These are phyloP conservation scores for Muntiacus reevesi DNA, from an alignment of 2,113 vertebrate genomes.

Conservation along the genomic window DNA sequence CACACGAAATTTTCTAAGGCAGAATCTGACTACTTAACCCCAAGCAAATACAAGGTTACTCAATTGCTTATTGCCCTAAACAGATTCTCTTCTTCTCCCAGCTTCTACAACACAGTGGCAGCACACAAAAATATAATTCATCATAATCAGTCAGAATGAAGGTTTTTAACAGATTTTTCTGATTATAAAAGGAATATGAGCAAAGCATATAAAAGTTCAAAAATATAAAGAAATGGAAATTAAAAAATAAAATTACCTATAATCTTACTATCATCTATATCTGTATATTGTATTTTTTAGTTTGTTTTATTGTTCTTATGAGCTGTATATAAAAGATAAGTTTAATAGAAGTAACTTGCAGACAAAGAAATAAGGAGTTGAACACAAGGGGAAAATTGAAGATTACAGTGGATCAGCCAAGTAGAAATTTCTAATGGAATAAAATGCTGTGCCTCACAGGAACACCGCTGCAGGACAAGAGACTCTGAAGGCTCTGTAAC, in stretches of 20 bases:
- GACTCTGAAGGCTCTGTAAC: background rate
- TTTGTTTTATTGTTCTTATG: background rate
- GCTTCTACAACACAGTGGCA: background rate
- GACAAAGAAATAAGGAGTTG: background rate
- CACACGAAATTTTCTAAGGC: background rate
- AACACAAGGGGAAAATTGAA: background rate
- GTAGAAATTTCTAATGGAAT: background rate
- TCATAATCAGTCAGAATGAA: background rate
- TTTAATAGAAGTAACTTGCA: background rate
- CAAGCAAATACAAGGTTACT: background rate
- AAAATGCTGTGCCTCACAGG: background rate
- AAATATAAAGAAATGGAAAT: background rate
- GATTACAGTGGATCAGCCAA: background rate
- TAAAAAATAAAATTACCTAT: background rate
- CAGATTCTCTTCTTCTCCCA: background rate
- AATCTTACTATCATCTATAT: background rate
- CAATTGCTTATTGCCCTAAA: background rate
- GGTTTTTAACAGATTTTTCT: background rate
- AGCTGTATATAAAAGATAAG: background rate
- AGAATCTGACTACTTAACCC: background rate
- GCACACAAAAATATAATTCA: background rate
- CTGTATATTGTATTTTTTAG: background rate
- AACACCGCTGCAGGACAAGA: background rate
- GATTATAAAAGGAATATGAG: background rate
- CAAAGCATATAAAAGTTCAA: background rate